Evolutionary conservation across 2,888 invertebrate species (phyloP).

Genomic region (Lasioglossum vierecki): DNA sequence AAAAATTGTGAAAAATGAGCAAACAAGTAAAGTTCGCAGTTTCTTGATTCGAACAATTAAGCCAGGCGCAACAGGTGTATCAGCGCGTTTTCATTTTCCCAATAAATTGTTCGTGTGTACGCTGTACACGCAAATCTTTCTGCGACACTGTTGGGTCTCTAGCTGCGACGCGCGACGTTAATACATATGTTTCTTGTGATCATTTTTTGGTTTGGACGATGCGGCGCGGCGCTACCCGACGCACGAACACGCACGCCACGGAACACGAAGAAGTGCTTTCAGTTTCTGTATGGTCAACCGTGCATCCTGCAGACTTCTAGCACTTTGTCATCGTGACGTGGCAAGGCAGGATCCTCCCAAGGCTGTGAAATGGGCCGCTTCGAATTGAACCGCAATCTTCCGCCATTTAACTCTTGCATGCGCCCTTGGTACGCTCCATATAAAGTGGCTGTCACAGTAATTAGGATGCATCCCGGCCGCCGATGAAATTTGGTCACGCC

Average conservation of each 20-base stretch:
- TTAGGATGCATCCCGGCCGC: not conserved
- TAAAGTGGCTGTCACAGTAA: conserved; percentile 24
- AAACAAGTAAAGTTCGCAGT: not conserved
- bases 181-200: not conserved
- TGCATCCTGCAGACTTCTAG: not conserved
- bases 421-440: conserved; percentile 37
- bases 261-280: conserved; percentile 5
- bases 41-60: not conserved
- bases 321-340: conserved; percentile 50
- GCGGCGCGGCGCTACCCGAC: too few relatives aligned
- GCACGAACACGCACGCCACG: not conserved
- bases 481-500: conserved; percentile 9
- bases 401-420: conserved; percentile 40
- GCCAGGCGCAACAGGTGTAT: not conserved
- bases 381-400: conserved; percentile 48
- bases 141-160: not conserved
- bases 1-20: not conserved
- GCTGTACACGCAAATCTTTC: not conserved
- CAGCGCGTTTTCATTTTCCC: not conserved
- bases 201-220: not conserved
- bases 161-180: not conserved
- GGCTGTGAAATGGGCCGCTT: conserved; percentile 55
- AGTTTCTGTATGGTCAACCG: conserved; percentile 4
- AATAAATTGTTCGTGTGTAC: not conserved
- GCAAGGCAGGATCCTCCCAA: conserved; percentile 57